Percentiles rank a stretch among this genome's conserved stretches.
Evolutionary conservation across 2,797 vertebrate genomes (phyloP).

Genomic region (Crypturellus tataupa): DNA sequence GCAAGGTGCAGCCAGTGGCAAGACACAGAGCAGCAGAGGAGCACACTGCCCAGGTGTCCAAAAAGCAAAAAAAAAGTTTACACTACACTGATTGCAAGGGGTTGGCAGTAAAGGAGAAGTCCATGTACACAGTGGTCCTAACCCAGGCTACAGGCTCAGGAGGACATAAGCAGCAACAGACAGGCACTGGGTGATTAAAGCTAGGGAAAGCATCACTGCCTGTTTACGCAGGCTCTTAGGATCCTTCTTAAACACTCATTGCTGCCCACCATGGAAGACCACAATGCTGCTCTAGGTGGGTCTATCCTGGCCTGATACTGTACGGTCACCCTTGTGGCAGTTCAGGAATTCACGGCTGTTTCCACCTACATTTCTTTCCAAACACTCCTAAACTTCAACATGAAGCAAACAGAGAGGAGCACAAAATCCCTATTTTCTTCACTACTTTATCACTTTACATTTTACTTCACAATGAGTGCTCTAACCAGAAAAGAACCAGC

Average conservation of each 20-base stretch:
- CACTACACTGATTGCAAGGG: background rate
- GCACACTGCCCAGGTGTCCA: background rate
- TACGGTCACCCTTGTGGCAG: background rate
- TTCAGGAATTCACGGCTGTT: background rate
- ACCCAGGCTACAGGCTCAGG: background rate
- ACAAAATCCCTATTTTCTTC: background rate
- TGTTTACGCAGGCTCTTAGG: background rate
- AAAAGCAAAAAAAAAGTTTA: background rate
- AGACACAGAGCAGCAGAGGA: background rate
- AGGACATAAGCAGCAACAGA: background rate
- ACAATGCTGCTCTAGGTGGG: background rate
- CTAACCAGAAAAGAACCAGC: background rate
- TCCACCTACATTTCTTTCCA: background rate
- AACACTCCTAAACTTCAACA: background rate
- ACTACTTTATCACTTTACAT: background rate
- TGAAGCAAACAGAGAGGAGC: background rate
- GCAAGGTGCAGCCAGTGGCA: background rate
- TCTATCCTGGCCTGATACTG: background rate
- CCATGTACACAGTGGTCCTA: background rate
- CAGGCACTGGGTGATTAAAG: background rate
- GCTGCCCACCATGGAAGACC: background rate
- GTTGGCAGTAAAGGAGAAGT: fast-evolving
- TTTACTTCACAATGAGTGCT: background rate
- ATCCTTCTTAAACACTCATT: background rate
- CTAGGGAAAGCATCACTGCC: background rate